phyloP scores from a whole-genome alignment of 2,888 invertebrate species.

The Rapana venosa region DNA sequence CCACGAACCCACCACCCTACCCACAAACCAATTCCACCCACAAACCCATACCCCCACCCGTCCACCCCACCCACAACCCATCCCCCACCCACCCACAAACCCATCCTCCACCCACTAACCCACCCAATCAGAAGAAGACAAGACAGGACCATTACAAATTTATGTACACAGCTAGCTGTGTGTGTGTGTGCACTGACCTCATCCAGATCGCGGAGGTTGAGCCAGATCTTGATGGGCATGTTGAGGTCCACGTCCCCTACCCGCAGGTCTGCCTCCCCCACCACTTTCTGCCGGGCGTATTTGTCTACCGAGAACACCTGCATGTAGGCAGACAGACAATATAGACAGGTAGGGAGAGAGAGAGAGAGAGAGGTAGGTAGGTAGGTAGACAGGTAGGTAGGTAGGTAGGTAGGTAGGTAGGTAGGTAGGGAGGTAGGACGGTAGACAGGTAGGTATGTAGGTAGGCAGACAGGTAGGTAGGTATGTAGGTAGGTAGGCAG shows the following conservation, averaged over 20 bases:
- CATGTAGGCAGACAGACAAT: constrained; percentile 63
- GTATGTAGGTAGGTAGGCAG: neutral
- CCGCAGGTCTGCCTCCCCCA: constrained; percentile 84
- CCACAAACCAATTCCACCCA: too few species aligned
- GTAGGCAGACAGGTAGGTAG: neutral
- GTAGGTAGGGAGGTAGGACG: neutral
- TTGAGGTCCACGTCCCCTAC: constrained; percentile 83
- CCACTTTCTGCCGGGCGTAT: constrained; percentile 75
- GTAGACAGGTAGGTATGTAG: neutral
- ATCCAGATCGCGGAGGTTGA: constrained; percentile 85
- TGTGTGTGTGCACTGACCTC: constrained; percentile 77
- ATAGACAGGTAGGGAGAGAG: neutral
- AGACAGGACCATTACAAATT: too few species aligned
- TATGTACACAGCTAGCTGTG: too few species aligned
- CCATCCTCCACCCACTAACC: too few species aligned
- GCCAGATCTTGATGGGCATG: constrained; percentile 88
- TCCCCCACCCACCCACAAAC: too few species aligned
- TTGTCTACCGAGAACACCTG: constrained; percentile 51
- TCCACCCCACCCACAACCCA: too few species aligned
- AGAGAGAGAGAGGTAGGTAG: neutral
- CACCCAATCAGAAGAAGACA: too few species aligned
- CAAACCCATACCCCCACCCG: too few species aligned
- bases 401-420: neutral
- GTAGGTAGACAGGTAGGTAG: neutral
- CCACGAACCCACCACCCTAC: too few species aligned